Evolutionary conservation across 2,113 vertebrate genomes (phyloP).

Genomic region (Callocephalon fimbriatum): DNA sequence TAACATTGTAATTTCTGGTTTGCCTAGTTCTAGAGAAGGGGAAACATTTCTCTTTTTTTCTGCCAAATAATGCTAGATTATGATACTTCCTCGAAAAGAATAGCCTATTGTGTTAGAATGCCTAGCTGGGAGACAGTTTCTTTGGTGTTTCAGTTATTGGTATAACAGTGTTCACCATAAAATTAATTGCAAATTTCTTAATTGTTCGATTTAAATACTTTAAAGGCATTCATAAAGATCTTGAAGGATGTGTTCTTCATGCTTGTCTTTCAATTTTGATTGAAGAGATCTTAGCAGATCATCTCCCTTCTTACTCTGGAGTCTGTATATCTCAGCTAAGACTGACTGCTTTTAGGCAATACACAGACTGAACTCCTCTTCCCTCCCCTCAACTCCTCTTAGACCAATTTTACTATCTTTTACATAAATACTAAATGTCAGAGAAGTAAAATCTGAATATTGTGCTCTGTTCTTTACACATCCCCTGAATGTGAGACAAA

Average conservation of each 20-base stretch:
- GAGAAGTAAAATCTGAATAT: not conserved
- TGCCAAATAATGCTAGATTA: not conserved
- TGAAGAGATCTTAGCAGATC: not conserved
- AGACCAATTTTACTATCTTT: not conserved
- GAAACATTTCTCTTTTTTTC: not conserved
- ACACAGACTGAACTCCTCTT: not conserved
- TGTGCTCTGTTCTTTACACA: not conserved
- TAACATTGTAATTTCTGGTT: not conserved
- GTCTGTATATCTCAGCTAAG: not conserved
- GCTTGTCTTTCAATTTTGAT: conserved; percentile 2
- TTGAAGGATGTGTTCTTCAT: not conserved
- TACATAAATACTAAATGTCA: not conserved
- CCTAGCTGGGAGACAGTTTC: not conserved
- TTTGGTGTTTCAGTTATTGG: not conserved
- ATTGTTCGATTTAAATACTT: not conserved
- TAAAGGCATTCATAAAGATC: not conserved
- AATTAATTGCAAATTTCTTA: not conserved
- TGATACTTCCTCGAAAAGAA: not conserved
- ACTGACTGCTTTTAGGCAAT: not conserved
- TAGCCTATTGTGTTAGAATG: not conserved
- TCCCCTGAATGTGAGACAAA: not conserved
- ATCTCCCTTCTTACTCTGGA: not conserved
- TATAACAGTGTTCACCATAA: not conserved
- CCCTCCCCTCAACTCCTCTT: not conserved
- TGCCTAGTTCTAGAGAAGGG: not conserved